phyloP scores from a whole-genome alignment of 2,888 invertebrate genomes.

The Endotricha flammealis region DNA sequence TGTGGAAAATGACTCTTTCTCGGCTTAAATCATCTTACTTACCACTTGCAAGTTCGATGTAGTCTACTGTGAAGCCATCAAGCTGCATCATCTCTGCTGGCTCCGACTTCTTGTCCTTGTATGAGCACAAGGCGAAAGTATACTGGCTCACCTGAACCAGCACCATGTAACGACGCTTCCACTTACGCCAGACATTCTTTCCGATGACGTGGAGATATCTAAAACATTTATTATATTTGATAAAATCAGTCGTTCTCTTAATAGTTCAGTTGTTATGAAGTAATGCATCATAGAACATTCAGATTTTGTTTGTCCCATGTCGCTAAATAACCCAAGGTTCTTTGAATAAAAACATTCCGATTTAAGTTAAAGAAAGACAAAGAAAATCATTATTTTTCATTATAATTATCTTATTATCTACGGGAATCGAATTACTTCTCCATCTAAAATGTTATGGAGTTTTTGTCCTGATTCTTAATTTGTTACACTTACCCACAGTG shows the following conservation, averaged over 20 bases:
- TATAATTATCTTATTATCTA: no score
- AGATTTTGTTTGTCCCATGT: no score
- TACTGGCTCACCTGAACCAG: constrained; percentile 99
- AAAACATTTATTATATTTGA: constrained; percentile 10
- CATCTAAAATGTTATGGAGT: no score
- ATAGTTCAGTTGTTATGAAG: not conserved
- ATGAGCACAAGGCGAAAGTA: constrained; percentile 99
- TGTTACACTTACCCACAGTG: constrained; percentile 90
- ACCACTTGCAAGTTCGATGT: constrained; percentile 97
- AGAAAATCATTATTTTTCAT: no score
- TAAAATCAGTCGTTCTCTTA: not conserved
- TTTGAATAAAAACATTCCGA: no score
- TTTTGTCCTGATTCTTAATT: not conserved
- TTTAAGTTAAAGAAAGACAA: no score
- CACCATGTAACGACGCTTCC: constrained; percentile 99
- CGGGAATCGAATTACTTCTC: no score
- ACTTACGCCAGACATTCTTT: constrained; percentile 98
- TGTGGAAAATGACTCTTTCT: no score
- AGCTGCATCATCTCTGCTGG: constrained; percentile 99
- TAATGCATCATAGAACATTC: no score
- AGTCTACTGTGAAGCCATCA: constrained; percentile 99
- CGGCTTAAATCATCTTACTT: constrained; percentile 41
- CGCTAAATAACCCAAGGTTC: no score
- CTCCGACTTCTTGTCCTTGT: constrained; percentile 99
- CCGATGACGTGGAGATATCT: constrained; percentile 95